Percentiles rank a stretch among this genome's conserved stretches.
phyloP scores from a whole-genome alignment of 2,888 invertebrate species.

The Philopedon plagiatum region DNA sequence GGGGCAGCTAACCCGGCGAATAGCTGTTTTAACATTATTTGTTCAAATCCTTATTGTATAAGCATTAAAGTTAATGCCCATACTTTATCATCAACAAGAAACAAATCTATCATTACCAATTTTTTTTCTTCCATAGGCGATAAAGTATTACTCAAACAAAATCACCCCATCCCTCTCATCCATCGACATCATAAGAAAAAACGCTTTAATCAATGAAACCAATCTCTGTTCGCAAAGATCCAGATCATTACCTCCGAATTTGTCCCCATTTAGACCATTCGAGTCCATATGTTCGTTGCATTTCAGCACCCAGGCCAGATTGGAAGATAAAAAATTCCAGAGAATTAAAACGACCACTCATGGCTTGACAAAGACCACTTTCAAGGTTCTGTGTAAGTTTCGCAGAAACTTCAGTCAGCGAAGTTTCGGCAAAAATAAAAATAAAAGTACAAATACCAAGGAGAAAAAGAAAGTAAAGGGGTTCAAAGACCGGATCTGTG shows the following conservation, averaged over 20 bases:
- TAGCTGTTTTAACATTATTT: no score
- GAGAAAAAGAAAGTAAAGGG: constrained; percentile 31
- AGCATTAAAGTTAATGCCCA: no score
- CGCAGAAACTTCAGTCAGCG: constrained; percentile 38
- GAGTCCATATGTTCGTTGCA: neutral
- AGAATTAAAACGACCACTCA: neutral
- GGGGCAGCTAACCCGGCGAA: no score
- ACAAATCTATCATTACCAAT: no score
- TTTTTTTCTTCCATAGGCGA: constrained; percentile 29
- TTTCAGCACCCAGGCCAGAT: neutral
- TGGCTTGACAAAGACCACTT: constrained; percentile 18
- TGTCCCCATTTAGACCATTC: constrained; percentile 18
- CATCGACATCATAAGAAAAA: constrained; percentile 19
- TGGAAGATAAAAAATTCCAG: neutral
- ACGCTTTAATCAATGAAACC: neutral
- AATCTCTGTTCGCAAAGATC: constrained; percentile 14
- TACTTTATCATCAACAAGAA: no score
- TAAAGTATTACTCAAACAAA: constrained; percentile 38
- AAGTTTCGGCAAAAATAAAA: constrained; percentile 25
- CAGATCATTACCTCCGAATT: constrained; percentile 36
- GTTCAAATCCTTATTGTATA: no score
- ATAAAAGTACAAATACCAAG: constrained; percentile 1
- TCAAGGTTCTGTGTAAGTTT: constrained; percentile 31
- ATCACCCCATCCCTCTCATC: constrained; percentile 47
- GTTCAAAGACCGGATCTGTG: constrained; percentile 39